Evolutionary conservation across 2,113 vertebrate genomes (phyloP).

Genomic region (Dissostichus mawsoni): DNA sequence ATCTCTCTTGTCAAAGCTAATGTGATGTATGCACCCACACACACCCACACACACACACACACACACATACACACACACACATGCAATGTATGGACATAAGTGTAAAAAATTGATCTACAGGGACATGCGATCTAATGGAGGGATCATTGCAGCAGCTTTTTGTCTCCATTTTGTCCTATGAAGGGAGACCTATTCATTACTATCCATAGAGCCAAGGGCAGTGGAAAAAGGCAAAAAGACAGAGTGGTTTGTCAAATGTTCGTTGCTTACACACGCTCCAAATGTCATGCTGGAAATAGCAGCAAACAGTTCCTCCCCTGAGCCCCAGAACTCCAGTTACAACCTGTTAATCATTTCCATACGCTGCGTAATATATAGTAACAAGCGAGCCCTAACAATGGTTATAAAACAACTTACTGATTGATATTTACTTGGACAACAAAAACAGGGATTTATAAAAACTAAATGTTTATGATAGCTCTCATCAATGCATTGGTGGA

Average conservation of each 20-base stretch:
- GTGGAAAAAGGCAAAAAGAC: constrained; percentile 45
- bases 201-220: constrained; percentile 35
- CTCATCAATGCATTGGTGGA: not conserved
- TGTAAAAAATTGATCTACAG: constrained; percentile 23
- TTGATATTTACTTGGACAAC: constrained; percentile 24
- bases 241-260: constrained; percentile 38
- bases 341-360: constrained; percentile 13
- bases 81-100: not conserved
- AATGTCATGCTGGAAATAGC: constrained; percentile 11
- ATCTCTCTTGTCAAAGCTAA: not conserved
- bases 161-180: constrained; percentile 18
- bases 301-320: constrained; percentile 21
- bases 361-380: not conserved
- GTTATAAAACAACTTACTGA: constrained; percentile 28
- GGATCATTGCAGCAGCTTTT: constrained; percentile 16
- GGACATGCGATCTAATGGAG: constrained; percentile 43
- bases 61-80: constrained; percentile 1
- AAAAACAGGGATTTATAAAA: constrained; percentile 30
- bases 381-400: not conserved
- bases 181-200: constrained; percentile 16
- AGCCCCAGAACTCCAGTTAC: constrained; percentile 8
- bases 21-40: not conserved
- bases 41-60: constrained; percentile 4
- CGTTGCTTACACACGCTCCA: constrained; percentile 5
- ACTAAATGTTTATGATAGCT: not conserved